These are phyloP conservation scores for Penaeus japonicus DNA, from an alignment of 1,140 invertebrate species.

Conservation along the genomic window DNA sequence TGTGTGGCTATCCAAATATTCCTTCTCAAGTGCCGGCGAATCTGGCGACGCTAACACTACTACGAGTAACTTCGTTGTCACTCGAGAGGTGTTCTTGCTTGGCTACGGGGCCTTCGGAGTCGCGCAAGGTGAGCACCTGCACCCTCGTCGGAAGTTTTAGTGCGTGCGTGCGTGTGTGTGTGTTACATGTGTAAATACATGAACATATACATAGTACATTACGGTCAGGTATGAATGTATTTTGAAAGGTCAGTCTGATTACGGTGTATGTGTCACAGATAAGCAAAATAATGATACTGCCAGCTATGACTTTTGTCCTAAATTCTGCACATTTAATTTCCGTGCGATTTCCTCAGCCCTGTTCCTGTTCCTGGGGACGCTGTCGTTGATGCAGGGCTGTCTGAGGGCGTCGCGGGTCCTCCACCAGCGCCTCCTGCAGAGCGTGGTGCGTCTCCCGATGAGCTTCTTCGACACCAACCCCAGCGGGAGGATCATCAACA, in stretches of 20 bases:
- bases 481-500: constrained; percentile 82
- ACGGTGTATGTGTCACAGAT: no score
- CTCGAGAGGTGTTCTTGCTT: constrained; percentile 67
- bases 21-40: neutral
- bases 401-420: constrained; percentile 73
- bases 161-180: no score
- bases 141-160: no score
- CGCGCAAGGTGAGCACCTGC: constrained; percentile 77
- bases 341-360: constrained; percentile 70
- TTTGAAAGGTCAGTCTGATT: no score
- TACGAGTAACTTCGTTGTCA: neutral
- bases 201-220: no score
- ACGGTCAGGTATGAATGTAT: no score
- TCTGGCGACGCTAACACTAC: neutral
- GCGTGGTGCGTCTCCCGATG: constrained; percentile 74
- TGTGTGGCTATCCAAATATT: constrained; percentile 13
- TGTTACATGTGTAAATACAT: no score
- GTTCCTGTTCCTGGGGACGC: constrained; percentile 62
- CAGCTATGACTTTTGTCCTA: neutral
- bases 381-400: constrained; percentile 66
- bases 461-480: constrained; percentile 89
- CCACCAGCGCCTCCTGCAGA: constrained; percentile 73
- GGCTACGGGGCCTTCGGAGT: constrained; percentile 87
- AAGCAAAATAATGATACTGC: no score
- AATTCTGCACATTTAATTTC: constrained; percentile 74